These are phyloP conservation scores for Agelas oroides DNA, from an alignment of 37 sponge, comb jelly and placozoan genomes.

Conservation along the genomic window DNA sequence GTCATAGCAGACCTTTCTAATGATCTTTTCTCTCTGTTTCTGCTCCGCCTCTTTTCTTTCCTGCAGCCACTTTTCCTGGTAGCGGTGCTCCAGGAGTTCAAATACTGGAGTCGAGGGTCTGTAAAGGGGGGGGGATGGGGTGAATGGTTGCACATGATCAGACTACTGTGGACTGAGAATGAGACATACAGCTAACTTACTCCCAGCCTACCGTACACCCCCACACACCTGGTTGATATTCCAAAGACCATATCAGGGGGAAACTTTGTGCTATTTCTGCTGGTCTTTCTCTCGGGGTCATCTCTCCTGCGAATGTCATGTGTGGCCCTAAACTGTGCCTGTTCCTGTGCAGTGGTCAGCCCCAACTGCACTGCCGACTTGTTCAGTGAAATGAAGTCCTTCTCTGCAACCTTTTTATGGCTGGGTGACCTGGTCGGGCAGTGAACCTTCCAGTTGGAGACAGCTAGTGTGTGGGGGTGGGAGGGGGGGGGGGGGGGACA, in stretches of 20 bases:
- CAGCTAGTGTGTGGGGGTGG: slow-evolving; percentile 27
- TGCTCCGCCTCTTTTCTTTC: slow-evolving; percentile 56
- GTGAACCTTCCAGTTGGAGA: slow-evolving; percentile 64
- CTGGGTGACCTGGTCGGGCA: background rate
- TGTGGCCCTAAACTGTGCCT: slow-evolving; percentile 82
- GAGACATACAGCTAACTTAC: too few relatives aligned
- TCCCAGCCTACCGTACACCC: too few relatives aligned
- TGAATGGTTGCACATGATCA: too few relatives aligned
- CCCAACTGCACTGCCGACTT: slow-evolving; percentile 76
- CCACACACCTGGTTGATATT: slow-evolving; percentile 79
- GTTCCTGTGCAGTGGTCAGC: slow-evolving; percentile 92
- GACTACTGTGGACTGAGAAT: too few relatives aligned
- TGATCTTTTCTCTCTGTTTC: slow-evolving; percentile 38
- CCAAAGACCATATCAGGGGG: slow-evolving; percentile 85
- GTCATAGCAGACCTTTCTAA: too few relatives aligned
- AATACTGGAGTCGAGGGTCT: slow-evolving; percentile 92
- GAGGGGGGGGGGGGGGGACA: background rate
- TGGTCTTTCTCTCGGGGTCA: slow-evolving; percentile 4
- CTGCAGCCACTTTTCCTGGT: slow-evolving; percentile 84
- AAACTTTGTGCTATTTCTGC: background rate
- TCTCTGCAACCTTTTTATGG: slow-evolving; percentile 51
- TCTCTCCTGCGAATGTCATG: slow-evolving; percentile 79
- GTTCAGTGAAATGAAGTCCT: slow-evolving; percentile 88
- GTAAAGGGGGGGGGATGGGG: background rate
- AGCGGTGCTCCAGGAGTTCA: slow-evolving; percentile 81